A percentile compares a stretch with the other conserved stretches of the same genome.
Evolutionary conservation across 2,113 vertebrate genomes (phyloP).

Genomic region (Zapornia atra): DNA sequence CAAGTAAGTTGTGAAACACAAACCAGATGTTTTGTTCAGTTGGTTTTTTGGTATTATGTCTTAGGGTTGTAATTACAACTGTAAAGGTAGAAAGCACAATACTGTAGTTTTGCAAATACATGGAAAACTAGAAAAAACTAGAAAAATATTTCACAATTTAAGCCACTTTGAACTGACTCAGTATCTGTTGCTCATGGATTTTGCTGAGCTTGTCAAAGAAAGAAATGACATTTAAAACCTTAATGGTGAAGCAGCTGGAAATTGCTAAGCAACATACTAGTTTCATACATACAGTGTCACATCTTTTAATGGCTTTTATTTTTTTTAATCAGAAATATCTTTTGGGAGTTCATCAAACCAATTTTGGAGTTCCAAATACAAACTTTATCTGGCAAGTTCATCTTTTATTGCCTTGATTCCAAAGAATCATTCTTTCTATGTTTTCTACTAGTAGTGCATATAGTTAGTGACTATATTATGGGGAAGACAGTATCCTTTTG

Average conservation of each 20-base stretch:
- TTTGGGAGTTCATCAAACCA: neutral
- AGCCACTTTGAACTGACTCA: neutral
- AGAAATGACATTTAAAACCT: neutral
- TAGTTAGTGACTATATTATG: neutral
- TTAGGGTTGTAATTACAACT: neutral
- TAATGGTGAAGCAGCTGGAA: conserved; percentile 14
- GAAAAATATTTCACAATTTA: neutral
- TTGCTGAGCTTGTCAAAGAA: conserved; percentile 32
- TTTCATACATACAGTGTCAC: neutral
- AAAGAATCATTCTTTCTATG: neutral
- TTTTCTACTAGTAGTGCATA: neutral
- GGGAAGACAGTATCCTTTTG: neutral
- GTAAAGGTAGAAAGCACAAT: neutral
- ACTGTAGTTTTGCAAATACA: neutral
- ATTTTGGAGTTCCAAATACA: neutral
- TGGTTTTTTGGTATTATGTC: neutral
- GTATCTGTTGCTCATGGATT: neutral
- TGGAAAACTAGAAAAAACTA: neutral
- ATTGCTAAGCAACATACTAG: neutral
- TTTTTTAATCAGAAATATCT: neutral
- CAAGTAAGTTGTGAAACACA: neutral
- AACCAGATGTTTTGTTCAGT: neutral
- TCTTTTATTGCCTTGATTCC: neutral
- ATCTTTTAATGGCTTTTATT: neutral
- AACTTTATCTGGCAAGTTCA: neutral